Evolutionary conservation across 2,113 vertebrate genomes (phyloP).

Genomic region (Columba livia): DNA sequence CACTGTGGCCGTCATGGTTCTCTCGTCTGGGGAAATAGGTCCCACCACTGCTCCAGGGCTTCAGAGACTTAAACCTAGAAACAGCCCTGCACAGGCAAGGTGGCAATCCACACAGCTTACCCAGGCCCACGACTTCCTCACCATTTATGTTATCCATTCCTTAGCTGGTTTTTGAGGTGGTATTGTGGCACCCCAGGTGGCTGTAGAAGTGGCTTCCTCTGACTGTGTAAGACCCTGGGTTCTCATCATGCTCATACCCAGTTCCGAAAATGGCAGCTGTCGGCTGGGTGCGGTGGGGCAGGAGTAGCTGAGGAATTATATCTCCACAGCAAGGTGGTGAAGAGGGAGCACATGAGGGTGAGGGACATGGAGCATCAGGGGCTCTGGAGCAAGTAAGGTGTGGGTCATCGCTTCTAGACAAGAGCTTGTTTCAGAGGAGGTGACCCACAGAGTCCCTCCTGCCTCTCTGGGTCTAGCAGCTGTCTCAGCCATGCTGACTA

Average conservation of each 20-base stretch:
- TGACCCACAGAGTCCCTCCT: background rate
- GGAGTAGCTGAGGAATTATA: background rate
- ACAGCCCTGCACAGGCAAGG: background rate
- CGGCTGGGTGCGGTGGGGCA: background rate
- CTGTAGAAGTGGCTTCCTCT: background rate
- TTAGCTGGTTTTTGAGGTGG: background rate
- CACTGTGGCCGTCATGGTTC: background rate
- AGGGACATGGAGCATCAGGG: background rate
- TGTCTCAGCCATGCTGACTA: background rate
- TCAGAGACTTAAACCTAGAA: accelerated
- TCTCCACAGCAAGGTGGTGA: background rate
- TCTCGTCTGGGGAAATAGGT: background rate
- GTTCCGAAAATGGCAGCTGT: background rate
- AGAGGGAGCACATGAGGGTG: background rate
- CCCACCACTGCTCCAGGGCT: background rate
- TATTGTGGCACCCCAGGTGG: too few relatives aligned
- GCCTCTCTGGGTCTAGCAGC: background rate
- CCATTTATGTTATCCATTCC: background rate
- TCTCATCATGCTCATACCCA: background rate
- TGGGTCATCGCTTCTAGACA: background rate
- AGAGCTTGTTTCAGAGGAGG: background rate
- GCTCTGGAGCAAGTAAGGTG: background rate
- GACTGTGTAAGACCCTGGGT: background rate
- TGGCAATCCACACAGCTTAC: background rate
- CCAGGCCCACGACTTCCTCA: too few relatives aligned